These are phyloP conservation scores for Gila robusta DNA, from an alignment of 2,797 vertebrate species.

Conservation along the genomic window DNA sequence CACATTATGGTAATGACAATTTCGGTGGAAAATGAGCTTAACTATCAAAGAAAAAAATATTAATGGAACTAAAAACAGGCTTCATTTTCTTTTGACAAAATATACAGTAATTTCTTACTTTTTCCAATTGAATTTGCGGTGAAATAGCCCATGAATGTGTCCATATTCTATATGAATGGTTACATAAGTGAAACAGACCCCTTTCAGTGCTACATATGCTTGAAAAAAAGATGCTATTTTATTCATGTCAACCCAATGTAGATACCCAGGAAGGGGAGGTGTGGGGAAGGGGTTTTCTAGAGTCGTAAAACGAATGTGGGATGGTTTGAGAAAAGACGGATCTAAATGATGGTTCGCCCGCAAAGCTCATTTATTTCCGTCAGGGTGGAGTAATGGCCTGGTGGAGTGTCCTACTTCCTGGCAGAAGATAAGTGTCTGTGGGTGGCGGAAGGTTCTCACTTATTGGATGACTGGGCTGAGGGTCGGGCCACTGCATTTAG, in stretches of 20 bases:
- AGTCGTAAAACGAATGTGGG: constrained; percentile 45
- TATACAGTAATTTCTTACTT: background rate
- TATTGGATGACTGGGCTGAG: constrained; percentile 14
- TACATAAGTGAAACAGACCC: constrained; percentile 3
- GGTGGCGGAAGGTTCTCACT: constrained; percentile 48
- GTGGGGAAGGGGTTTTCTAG: constrained; percentile 19
- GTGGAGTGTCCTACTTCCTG: constrained; percentile 57
- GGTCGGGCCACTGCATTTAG: background rate
- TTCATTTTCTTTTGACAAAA: background rate
- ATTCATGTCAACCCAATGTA: constrained; percentile 16
- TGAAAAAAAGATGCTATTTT: background rate
- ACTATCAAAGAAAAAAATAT: background rate
- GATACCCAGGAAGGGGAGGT: constrained; percentile 7
- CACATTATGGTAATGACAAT: background rate
- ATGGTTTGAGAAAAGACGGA: constrained; percentile 64
- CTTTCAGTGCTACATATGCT: background rate
- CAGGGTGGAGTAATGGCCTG: constrained; percentile 67
- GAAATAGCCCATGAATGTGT: background rate
- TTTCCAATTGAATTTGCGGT: background rate
- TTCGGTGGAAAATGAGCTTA: background rate
- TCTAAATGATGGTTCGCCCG: constrained; percentile 64
- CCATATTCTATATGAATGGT: constrained; percentile 18
- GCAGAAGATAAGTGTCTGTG: constrained; percentile 58
- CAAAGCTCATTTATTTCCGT: constrained; percentile 74
- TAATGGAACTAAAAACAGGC: background rate